Conservation (phyloP, 2,113 vertebrate species). For the Blennius ocellaris region DNA sequence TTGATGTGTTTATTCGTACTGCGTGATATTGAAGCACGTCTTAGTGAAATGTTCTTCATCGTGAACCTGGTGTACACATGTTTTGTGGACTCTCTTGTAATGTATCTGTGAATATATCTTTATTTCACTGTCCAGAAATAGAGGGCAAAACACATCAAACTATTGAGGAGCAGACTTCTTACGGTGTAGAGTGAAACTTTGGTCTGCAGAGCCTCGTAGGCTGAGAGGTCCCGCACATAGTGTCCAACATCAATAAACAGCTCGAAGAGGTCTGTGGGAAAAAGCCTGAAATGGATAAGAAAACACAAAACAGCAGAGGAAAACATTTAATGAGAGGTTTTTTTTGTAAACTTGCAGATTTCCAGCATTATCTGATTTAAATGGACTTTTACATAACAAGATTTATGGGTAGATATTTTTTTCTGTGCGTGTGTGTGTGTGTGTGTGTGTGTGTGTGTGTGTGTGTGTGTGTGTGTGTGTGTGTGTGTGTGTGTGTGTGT, state of each 20-base stretch:
- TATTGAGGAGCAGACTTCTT: conserved; percentile 59
- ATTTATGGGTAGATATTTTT: background rate
- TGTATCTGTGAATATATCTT: background rate
- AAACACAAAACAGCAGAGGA: conserved; percentile 30
- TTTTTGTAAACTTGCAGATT: background rate
- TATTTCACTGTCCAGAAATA: background rate
- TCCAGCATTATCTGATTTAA: conserved; percentile 1
- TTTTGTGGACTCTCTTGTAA: too few species aligned
- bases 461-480: too few species aligned
- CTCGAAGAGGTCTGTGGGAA: conserved; percentile 91
- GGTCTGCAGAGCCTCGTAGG: conserved; percentile 86
- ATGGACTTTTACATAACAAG: background rate
- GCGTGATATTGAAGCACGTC: too few species aligned
- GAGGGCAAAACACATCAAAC: conserved; percentile 12
- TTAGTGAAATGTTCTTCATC: too few species aligned
- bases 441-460: too few species aligned
- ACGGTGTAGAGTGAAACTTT: conserved; percentile 86
- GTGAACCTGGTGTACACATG: too few species aligned
- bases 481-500: too few species aligned
- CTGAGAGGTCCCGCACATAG: conserved; percentile 88
- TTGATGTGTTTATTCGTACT: too few species aligned
- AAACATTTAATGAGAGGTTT: conserved; percentile 2
- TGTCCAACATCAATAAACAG: conserved; percentile 93
- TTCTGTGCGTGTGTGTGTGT: background rate
- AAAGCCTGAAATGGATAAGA: conserved; percentile 80